These are phyloP conservation scores for Lophotis ruficrista DNA, from an alignment of 2,113 vertebrate species.

Conservation along the genomic window DNA sequence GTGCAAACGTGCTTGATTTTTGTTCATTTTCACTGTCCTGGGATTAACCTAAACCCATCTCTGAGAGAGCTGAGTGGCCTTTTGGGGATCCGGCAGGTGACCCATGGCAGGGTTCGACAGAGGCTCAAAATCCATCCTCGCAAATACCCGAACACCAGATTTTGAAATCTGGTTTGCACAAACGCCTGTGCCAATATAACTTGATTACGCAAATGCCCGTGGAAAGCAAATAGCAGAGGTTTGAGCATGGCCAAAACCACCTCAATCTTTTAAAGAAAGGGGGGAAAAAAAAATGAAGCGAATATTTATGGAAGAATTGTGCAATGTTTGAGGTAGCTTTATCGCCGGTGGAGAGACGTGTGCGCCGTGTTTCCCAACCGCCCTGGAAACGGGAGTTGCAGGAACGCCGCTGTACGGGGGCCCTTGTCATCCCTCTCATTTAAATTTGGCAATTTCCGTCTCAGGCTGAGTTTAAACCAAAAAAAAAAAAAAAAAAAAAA, in stretches of 20 bases:
- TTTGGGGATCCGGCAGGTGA: neutral
- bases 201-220: neutral
- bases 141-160: neutral
- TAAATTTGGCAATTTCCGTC: neutral
- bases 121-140: neutral
- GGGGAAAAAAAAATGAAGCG: neutral
- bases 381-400: neutral
- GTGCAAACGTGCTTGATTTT: accelerated
- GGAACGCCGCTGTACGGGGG: neutral
- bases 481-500: neutral
- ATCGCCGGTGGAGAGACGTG: neutral
- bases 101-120: neutral
- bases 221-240: neutral
- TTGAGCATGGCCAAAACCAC: neutral
- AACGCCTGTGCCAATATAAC: neutral
- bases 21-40: neutral
- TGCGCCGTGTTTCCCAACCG: neutral
- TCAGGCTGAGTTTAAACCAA: accelerated
- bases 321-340: slow-evolving; percentile 9
- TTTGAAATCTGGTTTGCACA: neutral
- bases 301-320: neutral
- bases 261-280: neutral
- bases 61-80: neutral
- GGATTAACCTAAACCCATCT: neutral
- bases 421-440: neutral